Conservation (phyloP, 2,113 vertebrate species). For the Puffinus mauretanicus region DNA sequence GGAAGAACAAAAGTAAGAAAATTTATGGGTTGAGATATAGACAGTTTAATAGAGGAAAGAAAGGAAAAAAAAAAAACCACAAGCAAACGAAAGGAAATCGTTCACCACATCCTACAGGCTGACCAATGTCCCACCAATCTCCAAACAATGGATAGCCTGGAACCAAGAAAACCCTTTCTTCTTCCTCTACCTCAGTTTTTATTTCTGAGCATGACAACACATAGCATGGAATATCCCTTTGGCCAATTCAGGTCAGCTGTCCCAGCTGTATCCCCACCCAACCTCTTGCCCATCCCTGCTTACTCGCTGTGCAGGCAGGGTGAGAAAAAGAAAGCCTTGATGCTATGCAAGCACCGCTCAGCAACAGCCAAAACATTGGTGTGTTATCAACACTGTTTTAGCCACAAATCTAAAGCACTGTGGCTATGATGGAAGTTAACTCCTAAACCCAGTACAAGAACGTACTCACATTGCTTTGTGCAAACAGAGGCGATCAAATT, state of each 20-base stretch:
- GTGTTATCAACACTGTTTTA: neutral
- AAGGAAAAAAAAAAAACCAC: neutral
- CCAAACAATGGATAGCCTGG: neutral
- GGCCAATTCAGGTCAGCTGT: rapidly evolving
- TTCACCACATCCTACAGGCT: neutral
- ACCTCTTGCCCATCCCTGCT: neutral
- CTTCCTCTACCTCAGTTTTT: neutral
- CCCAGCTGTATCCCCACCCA: neutral
- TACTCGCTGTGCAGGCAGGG: neutral
- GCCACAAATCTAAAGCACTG: neutral
- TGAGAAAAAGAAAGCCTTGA: neutral
- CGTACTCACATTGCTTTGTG: neutral
- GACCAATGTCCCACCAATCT: neutral
- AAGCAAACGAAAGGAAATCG: neutral
- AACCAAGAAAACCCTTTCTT: neutral
- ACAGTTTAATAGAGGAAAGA: neutral
- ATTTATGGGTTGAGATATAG: neutral
- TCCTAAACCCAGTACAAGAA: neutral
- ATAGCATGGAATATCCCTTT: neutral
- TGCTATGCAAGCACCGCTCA: neutral
- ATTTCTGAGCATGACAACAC: neutral
- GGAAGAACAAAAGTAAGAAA: neutral
- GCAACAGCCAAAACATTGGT: neutral
- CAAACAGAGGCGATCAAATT: neutral
- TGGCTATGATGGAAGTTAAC: neutral